Evolutionary conservation across 2,888 invertebrate species (phyloP), one percentile per base, ranked within the genome.

Genomic region (Therioaphis trifolii): DNA sequence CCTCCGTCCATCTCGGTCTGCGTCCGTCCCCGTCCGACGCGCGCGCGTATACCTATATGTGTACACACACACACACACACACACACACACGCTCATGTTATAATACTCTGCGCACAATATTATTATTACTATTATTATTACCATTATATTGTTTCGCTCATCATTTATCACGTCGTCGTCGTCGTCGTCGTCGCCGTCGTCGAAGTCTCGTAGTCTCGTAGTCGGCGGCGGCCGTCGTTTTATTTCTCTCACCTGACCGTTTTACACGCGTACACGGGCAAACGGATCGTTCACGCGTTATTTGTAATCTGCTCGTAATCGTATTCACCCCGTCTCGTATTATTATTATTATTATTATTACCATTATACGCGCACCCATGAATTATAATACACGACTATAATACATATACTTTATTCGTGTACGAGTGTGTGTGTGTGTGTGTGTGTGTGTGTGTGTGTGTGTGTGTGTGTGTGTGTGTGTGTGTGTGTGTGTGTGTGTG

Each of bases 201-300:
- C n/a, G n/a, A n/a, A n/a, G n/a, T n/a, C n/a, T n/a, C n/a, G n/a
- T n/a, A n/a, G n/a, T n/a, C n/a, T n/a, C n/a, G n/a, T n/a, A n/a
- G n/a, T n/a, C n/a, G n/a, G n/a, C n/a, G 76, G 18, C 52, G 29
- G 55, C 24, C 61, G 76, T 80, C 79, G 79, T 79, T 79, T 79
- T 79, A 79, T 79, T 79, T 80, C 79, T 80, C 79, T 80, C 79
- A 58, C 79, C 79, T 61, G 79, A 71, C 55, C 79, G 71, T 61
- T 43, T 66, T 55, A 68, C 52, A 52, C 68, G 35, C n/a, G n/a
- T n/a, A n/a, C n/a, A n/a, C n/a, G n/a, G n/a, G 40, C 55, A 24
- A 11, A 35, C 74, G 55, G 29, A 35, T 35, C 74, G 74, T 74
- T 72, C 74, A 21, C 74, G 55, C 55, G 74, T 78, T 66, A 78